Evolutionary conservation across 2,113 vertebrate genomes (phyloP), one percentile per base, ranked within the genome.

Genomic region (Albula glossodonta): DNA sequence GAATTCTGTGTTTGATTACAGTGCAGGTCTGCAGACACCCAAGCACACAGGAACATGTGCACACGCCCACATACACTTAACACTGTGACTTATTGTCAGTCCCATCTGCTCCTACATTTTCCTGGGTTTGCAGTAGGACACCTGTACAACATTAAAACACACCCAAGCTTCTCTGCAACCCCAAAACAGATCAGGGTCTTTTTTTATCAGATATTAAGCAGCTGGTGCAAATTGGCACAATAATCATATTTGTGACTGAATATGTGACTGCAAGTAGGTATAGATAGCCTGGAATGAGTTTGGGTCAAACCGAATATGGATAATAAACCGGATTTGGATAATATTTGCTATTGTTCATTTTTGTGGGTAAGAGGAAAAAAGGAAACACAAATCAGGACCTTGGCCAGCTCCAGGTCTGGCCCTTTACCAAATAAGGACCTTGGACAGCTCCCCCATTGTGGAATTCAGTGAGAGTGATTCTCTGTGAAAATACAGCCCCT

Each of bases 131-230:
- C 60, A 12, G 12, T 17, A 63, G 60, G n/a, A 31, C 51, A 52
- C 51, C 83, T 53, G 31, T n/a, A 48, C 74, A 22, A 25, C n/a
- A 78, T 78, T 79, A 78, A 49, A n/a, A 48, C 53, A 56, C 57
- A 49, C 9, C 77, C 17, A 60, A 80, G 84, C 78, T 85, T 60
- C 52, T 49, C 25, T 50, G 41, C 25, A 79, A 51, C 50, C 66
- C 50, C n/a, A 63, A 48, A 31, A 51, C 48, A 78, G 83, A 78
- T 78, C 83, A 84, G 51, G 56, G 51, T 78, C 31, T 49, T 17
- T 77, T 66, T 50, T 19, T 51, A 51, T 82, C 86, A 92, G 93
- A 56, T 88, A 91, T 89, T 77, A 88, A 90, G 92, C 92, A 89
- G 93, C 51, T 5, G 10, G 41, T 15, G 7, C 25, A 15, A 50